Evolutionary conservation across 2,797 vertebrate genomes (phyloP), one percentile per base, ranked within the genome.

Genomic region (Coregonus ussuriensis): DNA sequence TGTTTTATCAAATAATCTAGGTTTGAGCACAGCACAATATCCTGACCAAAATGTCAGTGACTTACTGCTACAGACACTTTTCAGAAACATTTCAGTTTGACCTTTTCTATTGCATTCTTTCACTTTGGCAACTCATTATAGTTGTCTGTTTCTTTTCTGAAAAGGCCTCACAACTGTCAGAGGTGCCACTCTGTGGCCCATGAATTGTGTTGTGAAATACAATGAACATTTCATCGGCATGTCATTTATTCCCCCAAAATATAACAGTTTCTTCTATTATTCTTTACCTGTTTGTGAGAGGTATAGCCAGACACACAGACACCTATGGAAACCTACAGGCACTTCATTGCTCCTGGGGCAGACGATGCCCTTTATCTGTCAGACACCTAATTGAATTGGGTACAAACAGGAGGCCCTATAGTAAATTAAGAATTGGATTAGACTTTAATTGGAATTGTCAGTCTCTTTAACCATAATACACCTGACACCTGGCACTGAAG

Each of bases 381-480:
- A 35, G 14, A 18, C 16, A 59, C 56, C n/a, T 65, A 65, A 65
- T 65, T 25, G 62, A 65, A 29, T 65, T 65, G 7, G 62, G 62
- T 25, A 47, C 62, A 74, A 15, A 77, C 21, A 71, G 21, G 25
- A 65, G 3, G 62, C 25, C 18, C 25, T 7, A 11, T 4, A 15
- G 25, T 65, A 65, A 65, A 65, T 29, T 6, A 14, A 25, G 11
- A 65, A 21, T 59, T 9, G 56, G 56, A 59, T 59, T 59, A 59
- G 56, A 59, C 56, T 65, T 65, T 65, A 65, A 65, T 65, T 65
- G 62, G 62, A 65, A 65, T 65, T 68, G 31, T 68, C 33, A 33
- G 67, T 69, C 67, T 37, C 65, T 16, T 69, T 69, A 31, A 52
- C 0, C 14, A 3, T 21, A 47, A 47, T 9, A 47, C 41, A 47